These are phyloP conservation scores for Oncorhynchus mykiss DNA, from an alignment of 2,113 vertebrate species.

Conservation along the genomic window DNA sequence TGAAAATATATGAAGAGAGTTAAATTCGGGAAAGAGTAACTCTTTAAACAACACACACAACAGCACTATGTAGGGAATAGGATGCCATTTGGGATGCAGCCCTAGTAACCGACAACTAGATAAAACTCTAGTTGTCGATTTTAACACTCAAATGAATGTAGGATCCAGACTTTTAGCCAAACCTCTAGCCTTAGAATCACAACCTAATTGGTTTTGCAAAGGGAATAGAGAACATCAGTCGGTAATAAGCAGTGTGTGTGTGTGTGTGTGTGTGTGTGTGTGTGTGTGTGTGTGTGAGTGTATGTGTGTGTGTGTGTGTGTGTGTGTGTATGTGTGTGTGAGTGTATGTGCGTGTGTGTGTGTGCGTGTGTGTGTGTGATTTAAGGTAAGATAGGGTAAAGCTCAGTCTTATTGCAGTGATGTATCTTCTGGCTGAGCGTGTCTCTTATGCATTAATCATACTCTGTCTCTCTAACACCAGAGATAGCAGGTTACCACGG, in stretches of 20 bases:
- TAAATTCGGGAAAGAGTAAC: no score
- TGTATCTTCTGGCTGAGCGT: background rate
- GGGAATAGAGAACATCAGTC: background rate
- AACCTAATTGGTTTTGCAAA: no score
- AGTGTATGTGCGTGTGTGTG: no score
- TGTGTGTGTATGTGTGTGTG: background rate
- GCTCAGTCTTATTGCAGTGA: background rate
- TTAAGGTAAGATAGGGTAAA: background rate
- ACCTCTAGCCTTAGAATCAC: no score
- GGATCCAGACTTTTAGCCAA: no score
- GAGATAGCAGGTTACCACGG: background rate
- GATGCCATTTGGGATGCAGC: no score
- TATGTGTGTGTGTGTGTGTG: background rate
- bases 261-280: background rate
- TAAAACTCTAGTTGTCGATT: no score
- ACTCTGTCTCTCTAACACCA: background rate
- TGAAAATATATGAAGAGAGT: no score
- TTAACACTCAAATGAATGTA: no score
- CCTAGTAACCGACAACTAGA: no score
- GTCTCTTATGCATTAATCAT: constrained; percentile 5
- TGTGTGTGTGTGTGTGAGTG: background rate
- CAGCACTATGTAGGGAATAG: no score
- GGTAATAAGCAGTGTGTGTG: background rate
- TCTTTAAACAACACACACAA: no score
- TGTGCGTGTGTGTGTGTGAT: background rate